Evolutionary conservation across 2,888 invertebrate species (phyloP), one percentile per base, ranked within the genome.

Genomic region (Pristionchus exspectatus): DNA sequence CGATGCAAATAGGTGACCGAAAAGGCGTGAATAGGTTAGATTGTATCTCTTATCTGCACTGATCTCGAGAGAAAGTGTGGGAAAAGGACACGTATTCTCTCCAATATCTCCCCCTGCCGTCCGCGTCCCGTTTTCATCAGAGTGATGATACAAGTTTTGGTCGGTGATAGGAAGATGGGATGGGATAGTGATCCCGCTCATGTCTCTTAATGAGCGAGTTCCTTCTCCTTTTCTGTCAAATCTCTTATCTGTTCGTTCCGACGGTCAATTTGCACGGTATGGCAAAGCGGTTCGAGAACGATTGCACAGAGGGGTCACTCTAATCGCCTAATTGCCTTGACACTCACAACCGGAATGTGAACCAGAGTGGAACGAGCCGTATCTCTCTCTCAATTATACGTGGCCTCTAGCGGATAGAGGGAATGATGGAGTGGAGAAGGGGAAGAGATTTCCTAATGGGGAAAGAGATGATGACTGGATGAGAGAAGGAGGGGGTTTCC

Each of bases 21-120:
- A 74, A 74, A 74, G 74, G 74, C 38, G 74, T 74, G 74, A 74
- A 74, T 74, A 74, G 74, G 74, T 74, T 44, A 74, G 74, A 74
- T 74, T 38, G 74, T 74, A 74, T 74, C 74, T 24, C 59, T 74
- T 18, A 72, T 72, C 72, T 27, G 27, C 2, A 14, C 30, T 38
- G 21, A 74, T 74, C 74, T 74, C 4, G 14, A 24, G 74, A 21
- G 74, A 69, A 24, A 38, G 38, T 18, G 74, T 74, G 74, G 21
- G 38, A 74, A 74, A 38, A 33, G 66, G 14, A 72, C 10, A 10
- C 21, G n/a, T 63, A 63, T 24, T 24, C n/a, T 24, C n/a, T 63
- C 7, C 63, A 21, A 63, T n/a, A 50, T 50, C 9, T 50, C 44
- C 74, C 21, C 74, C 21, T 72, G 27, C 30, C 30, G 2, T 72